These are phyloP conservation scores for Pedionomus torquatus DNA, from an alignment of 2,113 vertebrate species.

Conservation along the genomic window DNA sequence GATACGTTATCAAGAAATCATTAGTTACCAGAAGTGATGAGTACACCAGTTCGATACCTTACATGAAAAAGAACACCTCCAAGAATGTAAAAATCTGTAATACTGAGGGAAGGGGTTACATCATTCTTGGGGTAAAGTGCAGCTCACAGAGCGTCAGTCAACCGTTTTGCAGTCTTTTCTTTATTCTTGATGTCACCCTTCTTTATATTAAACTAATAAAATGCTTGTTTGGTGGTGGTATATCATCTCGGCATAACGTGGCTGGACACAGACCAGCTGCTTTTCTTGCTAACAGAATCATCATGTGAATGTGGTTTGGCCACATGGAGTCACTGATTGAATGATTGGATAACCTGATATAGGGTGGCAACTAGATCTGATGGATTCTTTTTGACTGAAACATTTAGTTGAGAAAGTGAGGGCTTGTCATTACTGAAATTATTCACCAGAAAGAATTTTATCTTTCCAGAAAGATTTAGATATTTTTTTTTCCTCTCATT, in stretches of 20 bases:
- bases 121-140: background rate
- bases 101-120: background rate
- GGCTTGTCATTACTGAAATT: background rate
- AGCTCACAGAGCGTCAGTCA: background rate
- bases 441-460: background rate
- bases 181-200: background rate
- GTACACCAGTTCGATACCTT: background rate
- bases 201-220: background rate
- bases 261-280: background rate
- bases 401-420: background rate
- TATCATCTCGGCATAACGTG: background rate
- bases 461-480: background rate
- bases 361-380: background rate
- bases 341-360: background rate
- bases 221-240: background rate
- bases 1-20: background rate
- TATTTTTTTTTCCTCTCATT: background rate
- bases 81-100: background rate
- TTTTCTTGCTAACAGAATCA: background rate
- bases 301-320: background rate
- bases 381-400: background rate
- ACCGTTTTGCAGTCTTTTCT: background rate
- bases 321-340: rapidly evolving
- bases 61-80: background rate
- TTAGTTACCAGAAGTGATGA: background rate